phyloP scores from a whole-genome alignment of 2,797 vertebrate species.

The Tinamus major region DNA sequence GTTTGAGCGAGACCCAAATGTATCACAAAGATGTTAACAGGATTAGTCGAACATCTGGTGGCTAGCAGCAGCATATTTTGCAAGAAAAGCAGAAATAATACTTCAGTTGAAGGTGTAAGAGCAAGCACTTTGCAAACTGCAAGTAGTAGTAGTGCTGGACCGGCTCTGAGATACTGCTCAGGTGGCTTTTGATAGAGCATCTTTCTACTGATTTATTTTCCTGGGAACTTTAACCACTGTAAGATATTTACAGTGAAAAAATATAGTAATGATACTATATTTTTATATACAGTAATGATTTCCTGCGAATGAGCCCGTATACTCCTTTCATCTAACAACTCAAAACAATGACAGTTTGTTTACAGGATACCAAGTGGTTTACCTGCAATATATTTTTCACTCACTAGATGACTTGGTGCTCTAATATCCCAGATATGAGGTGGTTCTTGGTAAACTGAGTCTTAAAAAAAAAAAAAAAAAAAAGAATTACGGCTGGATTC shows the following conservation, averaged over 20 bases:
- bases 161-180: background rate
- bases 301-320: background rate
- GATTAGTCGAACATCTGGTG: background rate
- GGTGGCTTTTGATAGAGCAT: background rate
- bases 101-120: background rate
- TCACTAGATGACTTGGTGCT: conserved; percentile 19
- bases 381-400: conserved; percentile 5
- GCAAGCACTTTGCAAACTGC: background rate
- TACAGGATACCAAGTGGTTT: background rate
- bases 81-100: background rate
- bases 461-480: background rate
- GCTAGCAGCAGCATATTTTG: background rate
- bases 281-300: background rate
- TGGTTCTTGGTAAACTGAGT: background rate
- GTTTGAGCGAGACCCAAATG: background rate
- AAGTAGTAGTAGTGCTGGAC: too few species aligned
- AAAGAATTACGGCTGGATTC: background rate
- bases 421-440: background rate
- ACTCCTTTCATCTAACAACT: background rate
- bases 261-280: background rate
- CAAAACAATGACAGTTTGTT: background rate
- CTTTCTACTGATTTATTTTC: background rate
- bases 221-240: background rate
- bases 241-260: background rate
- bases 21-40: background rate